These are phyloP conservation scores for Dipodomys ordii DNA, from an alignment of 2,113 vertebrate genomes.

Conservation along the genomic window DNA sequence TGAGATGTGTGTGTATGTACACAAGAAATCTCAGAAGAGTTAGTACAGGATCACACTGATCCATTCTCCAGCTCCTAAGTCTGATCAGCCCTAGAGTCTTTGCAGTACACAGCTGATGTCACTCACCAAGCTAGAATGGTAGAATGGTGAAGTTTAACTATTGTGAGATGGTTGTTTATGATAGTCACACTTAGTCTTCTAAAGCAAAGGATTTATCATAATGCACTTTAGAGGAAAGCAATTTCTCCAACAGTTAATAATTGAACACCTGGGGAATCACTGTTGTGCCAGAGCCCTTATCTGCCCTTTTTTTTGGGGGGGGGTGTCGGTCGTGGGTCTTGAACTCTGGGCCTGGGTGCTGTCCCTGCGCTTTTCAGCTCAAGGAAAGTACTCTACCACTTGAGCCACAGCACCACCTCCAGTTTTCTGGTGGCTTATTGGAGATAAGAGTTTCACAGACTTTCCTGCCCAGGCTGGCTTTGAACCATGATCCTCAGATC, in stretches of 20 bases:
- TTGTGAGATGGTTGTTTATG: background rate
- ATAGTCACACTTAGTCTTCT: background rate
- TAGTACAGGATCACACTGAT: background rate
- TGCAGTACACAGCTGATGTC: rapidly evolving
- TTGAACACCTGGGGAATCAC: rapidly evolving
- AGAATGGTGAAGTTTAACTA: background rate
- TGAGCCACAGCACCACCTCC: too few relatives aligned
- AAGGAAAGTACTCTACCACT: too few relatives aligned
- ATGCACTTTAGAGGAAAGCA: background rate
- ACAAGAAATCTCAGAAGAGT: background rate
- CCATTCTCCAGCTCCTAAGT: background rate
- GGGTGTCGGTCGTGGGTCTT: too few relatives aligned
- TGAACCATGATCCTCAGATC: too few relatives aligned
- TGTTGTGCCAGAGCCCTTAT: too few relatives aligned
- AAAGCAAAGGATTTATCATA: background rate
- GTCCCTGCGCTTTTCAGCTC: too few relatives aligned
- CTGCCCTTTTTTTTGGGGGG: too few relatives aligned
- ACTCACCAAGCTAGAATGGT: background rate
- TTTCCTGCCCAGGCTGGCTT: too few relatives aligned
- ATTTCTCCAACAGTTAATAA: background rate
- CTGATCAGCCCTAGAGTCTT: background rate
- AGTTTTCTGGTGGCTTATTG: too few relatives aligned
- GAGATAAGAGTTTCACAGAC: too few relatives aligned
- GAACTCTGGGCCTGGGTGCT: too few relatives aligned
- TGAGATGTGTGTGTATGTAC: background rate